Evolutionary conservation across 2,797 vertebrate species (phyloP).

Genomic region (Margarornis squamiger): DNA sequence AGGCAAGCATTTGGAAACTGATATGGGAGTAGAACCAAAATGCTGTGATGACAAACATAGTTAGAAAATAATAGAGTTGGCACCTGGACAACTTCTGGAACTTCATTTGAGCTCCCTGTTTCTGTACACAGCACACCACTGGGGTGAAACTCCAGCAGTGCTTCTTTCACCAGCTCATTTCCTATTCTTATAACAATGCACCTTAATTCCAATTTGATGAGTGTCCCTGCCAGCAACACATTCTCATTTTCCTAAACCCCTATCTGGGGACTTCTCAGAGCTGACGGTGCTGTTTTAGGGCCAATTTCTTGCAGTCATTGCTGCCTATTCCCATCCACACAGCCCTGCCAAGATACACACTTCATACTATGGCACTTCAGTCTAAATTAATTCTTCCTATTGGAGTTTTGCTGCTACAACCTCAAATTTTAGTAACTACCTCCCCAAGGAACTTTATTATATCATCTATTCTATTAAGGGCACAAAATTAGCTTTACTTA

Average conservation of each 20-base stretch:
- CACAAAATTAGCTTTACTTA: slow-evolving; percentile 24
- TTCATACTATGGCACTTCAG: neutral
- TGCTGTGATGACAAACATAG: neutral
- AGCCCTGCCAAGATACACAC: slow-evolving; percentile 16
- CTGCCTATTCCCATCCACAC: neutral
- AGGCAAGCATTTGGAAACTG: neutral
- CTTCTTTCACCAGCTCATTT: neutral
- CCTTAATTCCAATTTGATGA: slow-evolving; percentile 44
- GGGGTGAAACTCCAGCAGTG: neutral
- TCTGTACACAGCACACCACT: neutral
- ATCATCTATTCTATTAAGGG: neutral
- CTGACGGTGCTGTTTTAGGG: slow-evolving; percentile 21
- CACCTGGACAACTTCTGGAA: slow-evolving; percentile 23
- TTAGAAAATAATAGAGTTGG: slow-evolving; percentile 38
- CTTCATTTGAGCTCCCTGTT: slow-evolving; percentile 19
- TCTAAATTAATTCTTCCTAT: slow-evolving; percentile 29
- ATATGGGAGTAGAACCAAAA: neutral
- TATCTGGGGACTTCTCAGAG: slow-evolving; percentile 29
- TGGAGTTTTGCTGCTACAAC: neutral
- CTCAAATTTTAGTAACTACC: neutral
- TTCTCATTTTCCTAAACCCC: slow-evolving; percentile 61
- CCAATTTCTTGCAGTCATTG: slow-evolving; percentile 16
- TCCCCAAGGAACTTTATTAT: slow-evolving; percentile 10
- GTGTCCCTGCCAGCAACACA: neutral
- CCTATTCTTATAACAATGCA: neutral